Conservation (phyloP, 92 coral and sea anemone species). For the Phenganax marumi region DNA sequence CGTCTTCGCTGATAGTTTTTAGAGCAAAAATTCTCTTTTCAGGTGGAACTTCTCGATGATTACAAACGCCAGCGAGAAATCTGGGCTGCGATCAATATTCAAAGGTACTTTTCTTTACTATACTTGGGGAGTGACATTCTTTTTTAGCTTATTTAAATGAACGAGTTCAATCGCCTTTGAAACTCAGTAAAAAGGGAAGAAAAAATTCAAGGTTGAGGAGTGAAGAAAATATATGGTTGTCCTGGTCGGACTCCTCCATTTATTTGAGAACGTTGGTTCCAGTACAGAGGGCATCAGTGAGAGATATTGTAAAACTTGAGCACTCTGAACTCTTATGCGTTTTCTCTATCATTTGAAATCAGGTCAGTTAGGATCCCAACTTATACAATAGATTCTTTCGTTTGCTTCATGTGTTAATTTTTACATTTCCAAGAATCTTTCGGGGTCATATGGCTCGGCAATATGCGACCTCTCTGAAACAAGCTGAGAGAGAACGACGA, state of each 20-base stretch:
- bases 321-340: too few species aligned
- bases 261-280: too few species aligned
- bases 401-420: background rate
- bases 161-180: too few species aligned
- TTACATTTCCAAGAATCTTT: slow-evolving; percentile 65
- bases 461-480: slow-evolving; percentile 61
- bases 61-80: slow-evolving; percentile 86
- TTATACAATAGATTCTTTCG: background rate
- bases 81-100: slow-evolving; percentile 99
- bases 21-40: background rate
- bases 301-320: too few species aligned
- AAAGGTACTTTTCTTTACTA: slow-evolving; percentile 59
- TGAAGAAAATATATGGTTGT: too few species aligned
- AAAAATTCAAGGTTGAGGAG: too few species aligned
- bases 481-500: slow-evolving; percentile 71
- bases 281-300: too few species aligned
- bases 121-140: background rate
- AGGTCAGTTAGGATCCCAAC: too few species aligned
- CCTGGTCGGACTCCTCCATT: too few species aligned
- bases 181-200: too few species aligned
- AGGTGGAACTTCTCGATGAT: slow-evolving; percentile 79
- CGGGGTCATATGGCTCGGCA: slow-evolving; percentile 94
- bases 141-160: background rate
- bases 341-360: too few species aligned
- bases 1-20: too few species aligned